Base-by-base conservation (phyloP, 2,797 vertebrate genomes). In the Tokudaia muenninki region DNA sequence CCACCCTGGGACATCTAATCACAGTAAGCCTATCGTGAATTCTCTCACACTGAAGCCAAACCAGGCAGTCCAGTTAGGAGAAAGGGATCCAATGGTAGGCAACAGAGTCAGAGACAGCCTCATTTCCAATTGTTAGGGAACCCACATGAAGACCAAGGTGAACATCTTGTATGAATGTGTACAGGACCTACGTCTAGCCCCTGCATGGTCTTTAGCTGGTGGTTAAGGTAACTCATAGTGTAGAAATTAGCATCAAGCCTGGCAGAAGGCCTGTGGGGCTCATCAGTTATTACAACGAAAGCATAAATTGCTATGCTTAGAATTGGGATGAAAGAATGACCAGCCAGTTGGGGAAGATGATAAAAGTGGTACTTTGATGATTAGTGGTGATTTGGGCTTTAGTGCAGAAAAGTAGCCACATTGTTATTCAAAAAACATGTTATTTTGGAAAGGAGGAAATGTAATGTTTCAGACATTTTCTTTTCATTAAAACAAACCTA, bases 401-500 rank as follows among this genome's bases (percentile, higher is more conserved):
- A 79, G 63, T n/a, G 29, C 81, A 72, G 87, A 75, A 87, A 91
- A 96, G 63, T 80, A 70, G 47, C 31, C 59, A 59, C 52, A 47
- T 90, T 87, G 59, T 86, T 84, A 90, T 59, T 92, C 9, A 47
- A 63, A 92, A 94, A 77, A 3, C 26, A 65, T 4, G 50, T 37
- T 79, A 26, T 83, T 92, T 91, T 63, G 47, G 37, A 72, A 59
- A 74, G 19, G 37, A 88, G 86, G 79, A 61, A 91, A 77, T 93
- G 79, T 12, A 19, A 63, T 70, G 7, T 92, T 81, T 81, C 19
- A 19, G 41, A 44, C 22, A 41, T 95, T 92, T 97, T 90, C 87
- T 91, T 96, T 93, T 92, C 63, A 16, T 93, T 95, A 52, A 90
- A 88, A 74, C 29, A 82, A 82, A 93, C 31, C 91, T 92, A 34